These are phyloP conservation scores for Cephus runcator DNA, from an alignment of 2,888 invertebrate species.

Conservation along the genomic window DNA sequence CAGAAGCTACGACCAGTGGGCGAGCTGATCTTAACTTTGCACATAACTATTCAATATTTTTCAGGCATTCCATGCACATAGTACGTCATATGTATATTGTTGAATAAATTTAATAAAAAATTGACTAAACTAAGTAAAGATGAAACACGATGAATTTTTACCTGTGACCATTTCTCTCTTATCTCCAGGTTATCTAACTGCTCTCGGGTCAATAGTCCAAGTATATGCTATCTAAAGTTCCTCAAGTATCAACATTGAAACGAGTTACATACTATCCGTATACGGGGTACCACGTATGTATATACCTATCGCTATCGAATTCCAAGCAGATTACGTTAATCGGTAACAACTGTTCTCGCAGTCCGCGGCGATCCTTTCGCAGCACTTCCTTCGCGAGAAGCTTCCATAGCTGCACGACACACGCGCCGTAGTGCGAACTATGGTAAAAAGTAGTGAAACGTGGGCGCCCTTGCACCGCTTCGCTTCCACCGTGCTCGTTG, in stretches of 20 bases:
- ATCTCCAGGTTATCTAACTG: neutral
- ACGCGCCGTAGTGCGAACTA: neutral
- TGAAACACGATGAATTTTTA: neutral
- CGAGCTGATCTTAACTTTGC: neutral
- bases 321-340: constrained; percentile 41
- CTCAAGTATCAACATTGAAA: constrained; percentile 32
- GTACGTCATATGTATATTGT: neutral
- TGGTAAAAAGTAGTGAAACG: neutral
- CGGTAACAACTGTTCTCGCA: constrained; percentile 39
- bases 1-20: neutral
- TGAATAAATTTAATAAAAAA: neutral
- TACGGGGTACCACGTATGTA: constrained; percentile 25
- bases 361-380: constrained; percentile 16
- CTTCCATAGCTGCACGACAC: neutral
- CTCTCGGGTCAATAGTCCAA: constrained; percentile 6
- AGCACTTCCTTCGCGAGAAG: neutral
- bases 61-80: neutral
- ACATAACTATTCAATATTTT: neutral
- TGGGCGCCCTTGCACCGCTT: neutral
- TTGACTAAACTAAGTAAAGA: neutral
- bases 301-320: constrained; percentile 29
- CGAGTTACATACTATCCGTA: constrained; percentile 29
- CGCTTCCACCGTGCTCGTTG: neutral
- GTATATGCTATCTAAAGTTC: constrained; percentile 40
- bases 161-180: neutral